Evolutionary conservation across 2,797 vertebrate genomes (phyloP), one percentile per base, ranked within the genome.

Genomic region (Sebastes nivosus): DNA sequence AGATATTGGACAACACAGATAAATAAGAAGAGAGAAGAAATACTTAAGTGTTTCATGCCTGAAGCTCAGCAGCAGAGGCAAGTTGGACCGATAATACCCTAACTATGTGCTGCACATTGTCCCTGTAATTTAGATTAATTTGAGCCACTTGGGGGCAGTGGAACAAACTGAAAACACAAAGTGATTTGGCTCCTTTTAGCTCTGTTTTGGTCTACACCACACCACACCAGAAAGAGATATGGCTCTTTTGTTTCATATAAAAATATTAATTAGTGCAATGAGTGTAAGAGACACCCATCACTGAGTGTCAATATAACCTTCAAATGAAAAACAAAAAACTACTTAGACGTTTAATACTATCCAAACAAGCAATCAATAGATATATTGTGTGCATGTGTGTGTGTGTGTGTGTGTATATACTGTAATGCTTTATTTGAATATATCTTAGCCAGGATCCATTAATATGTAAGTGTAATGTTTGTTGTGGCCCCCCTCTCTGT

Each of bases 401-500:
- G 46, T 25, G 32, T 9, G 34, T 29, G 9, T 9, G 3, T 20
- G 9, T 10, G 2, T 14, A 2, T 27, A 4, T 27, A 1, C 14
- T 42, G 38, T 54, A 24, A 38, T 74, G 14, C 1, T 64, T 2
- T 25, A 24, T 52, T 22, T 59, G 24, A 46, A 24, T 55, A 30
- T 34, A 36, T 63, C 38, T 63, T 38, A 36, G 10, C 38, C 25
- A 72, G 13, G n/a, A 67, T 59, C 10, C 25, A 69, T 83, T 69
- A 75, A 70, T 14, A 20, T 50, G 46, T 50, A 50, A 50, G 46
- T 20, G 46, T 50, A 24, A 50, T 50, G 30, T 90, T 85, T 71
- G 8, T 77, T 67, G 38, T 81, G 76, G 64, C 77, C 72, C 46
- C 78, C 87, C 82, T 83, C 92, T 95, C 84, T 95, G 94, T 92